Conservation (phyloP, 1,140 invertebrate species). For the Acromyrmex charruanus region DNA sequence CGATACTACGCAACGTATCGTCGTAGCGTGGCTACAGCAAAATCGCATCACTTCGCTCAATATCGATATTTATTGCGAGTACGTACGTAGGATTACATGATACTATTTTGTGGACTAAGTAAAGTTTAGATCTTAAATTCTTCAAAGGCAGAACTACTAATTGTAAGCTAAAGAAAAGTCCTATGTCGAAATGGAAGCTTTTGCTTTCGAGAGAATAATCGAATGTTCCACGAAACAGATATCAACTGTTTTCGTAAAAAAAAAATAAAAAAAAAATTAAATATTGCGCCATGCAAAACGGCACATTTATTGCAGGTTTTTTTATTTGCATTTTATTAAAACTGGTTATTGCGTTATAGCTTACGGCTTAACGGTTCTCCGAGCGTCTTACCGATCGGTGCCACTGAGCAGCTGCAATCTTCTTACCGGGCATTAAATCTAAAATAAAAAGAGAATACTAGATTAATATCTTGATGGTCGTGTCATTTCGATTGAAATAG, state of each 20-base stretch:
- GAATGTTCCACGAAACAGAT: neutral
- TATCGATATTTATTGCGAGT: constrained; percentile 2
- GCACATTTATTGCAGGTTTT: neutral
- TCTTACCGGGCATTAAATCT: constrained; percentile 64
- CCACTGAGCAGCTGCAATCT: constrained; percentile 67
- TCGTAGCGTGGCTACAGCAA: neutral
- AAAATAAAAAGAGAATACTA: constrained; percentile 60
- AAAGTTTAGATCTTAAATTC: neutral
- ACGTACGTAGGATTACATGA: neutral
- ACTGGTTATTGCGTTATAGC: constrained; percentile 35
- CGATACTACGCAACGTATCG: constrained; percentile 40
- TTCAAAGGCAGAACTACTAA: too few relatives aligned
- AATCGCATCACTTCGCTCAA: neutral
- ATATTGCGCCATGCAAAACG: neutral
- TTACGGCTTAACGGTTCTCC: constrained; percentile 40
- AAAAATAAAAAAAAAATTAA: constrained; percentile 4
- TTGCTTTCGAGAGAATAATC: neutral
- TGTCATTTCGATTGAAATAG: constrained; percentile 40
- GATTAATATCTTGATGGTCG: constrained; percentile 38
- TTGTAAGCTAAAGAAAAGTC: neutral
- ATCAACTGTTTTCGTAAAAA: neutral
- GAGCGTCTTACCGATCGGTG: constrained; percentile 64
- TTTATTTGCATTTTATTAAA: constrained; percentile 34
- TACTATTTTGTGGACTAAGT: neutral
- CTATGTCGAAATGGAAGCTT: neutral